Conservation (phyloP, 92 coral and sea anemone genomes). For the Zoanthus gigantus region DNA sequence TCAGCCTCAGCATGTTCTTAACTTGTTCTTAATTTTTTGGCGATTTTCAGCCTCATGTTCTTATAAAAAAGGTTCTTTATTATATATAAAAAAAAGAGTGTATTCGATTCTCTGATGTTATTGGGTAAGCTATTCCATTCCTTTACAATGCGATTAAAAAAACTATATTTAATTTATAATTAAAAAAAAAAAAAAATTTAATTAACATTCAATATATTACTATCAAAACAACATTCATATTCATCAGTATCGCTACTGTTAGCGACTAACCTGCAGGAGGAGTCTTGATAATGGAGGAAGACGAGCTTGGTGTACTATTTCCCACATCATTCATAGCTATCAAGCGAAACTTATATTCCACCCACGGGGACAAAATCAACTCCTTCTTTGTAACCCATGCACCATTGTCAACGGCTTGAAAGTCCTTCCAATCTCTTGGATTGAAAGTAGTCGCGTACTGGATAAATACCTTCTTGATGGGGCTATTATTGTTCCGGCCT, state of each 20-base stretch:
- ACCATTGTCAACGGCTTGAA: conserved; percentile 44
- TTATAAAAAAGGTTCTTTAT: too few relatives aligned
- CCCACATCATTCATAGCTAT: conserved; percentile 85
- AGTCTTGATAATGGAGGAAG: conserved; percentile 72
- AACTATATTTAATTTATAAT: too few relatives aligned
- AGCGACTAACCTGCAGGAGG: conserved; percentile 84
- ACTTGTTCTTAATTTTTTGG: too few relatives aligned
- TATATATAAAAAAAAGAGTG: too few relatives aligned
- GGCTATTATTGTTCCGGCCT: conserved; percentile 75
- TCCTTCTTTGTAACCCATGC: conserved; percentile 64
- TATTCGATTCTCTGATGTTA: too few relatives aligned
- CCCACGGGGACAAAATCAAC: conserved; percentile 89
- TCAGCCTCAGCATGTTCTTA: too few relatives aligned
- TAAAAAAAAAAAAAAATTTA: too few relatives aligned
- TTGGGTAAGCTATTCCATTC: too few relatives aligned
- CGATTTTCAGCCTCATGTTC: too few relatives aligned
- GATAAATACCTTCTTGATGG: conserved; percentile 72
- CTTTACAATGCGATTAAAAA: too few relatives aligned
- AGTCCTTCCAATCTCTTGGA: conserved; percentile 70
- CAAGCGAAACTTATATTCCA: conserved; percentile 81
- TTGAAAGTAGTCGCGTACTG: conserved; percentile 69
- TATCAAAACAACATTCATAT: neutral
- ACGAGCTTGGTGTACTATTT: conserved; percentile 72
- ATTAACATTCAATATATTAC: neutral
- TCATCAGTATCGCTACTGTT: neutral